phyloP scores from a whole-genome alignment of 2,113 vertebrate genomes.

The Vulpes ferrilata region DNA sequence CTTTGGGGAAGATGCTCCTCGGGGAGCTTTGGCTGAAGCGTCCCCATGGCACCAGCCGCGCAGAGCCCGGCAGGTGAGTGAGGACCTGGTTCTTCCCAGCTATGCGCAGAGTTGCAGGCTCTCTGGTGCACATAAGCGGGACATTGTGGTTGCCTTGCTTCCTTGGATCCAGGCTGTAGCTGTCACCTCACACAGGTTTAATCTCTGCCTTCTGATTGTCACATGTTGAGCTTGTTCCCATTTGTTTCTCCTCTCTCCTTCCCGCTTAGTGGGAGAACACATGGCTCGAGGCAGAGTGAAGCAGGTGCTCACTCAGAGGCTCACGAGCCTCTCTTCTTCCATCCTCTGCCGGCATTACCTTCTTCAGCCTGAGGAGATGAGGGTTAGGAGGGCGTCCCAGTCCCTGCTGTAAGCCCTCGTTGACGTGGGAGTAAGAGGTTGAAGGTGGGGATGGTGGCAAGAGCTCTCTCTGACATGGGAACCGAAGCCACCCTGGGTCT shows the following conservation, averaged over 20 bases:
- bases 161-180: not conserved
- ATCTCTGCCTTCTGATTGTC: not conserved
- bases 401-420: no score
- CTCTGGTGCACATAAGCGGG: fast-evolving
- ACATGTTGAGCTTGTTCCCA: not conserved
- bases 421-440: not conserved
- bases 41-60: fast-evolving
- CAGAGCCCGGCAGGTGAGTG: fast-evolving
- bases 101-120: fast-evolving
- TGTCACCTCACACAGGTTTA: no score
- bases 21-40: not conserved
- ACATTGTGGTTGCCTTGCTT: fast-evolving
- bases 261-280: not conserved
- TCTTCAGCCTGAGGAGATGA: not conserved
- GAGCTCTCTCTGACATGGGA: not conserved
- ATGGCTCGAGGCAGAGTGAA: not conserved
- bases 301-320: no score
- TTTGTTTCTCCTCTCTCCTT: not conserved
- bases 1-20: no score
- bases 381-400: not conserved
- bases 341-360: fast-evolving
- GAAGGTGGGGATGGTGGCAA: fast-evolving
- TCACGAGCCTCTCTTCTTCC: not conserved
- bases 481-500: not conserved
- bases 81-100: not conserved